Percentiles rank a stretch among this genome's conserved stretches.
These are phyloP conservation scores for Otus sunia DNA, from an alignment of 2,113 vertebrate species.

Conservation along the genomic window DNA sequence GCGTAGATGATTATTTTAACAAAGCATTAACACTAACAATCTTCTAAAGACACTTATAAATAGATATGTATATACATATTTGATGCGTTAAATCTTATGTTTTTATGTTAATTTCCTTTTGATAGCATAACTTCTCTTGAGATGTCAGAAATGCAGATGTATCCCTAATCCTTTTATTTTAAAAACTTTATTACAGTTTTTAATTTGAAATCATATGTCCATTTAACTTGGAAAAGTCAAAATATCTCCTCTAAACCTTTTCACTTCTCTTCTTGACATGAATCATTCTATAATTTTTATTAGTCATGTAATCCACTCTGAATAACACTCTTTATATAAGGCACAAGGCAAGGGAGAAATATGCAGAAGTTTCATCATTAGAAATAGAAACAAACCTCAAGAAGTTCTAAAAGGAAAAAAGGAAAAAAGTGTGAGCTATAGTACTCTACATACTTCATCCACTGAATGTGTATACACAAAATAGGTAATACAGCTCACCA, in stretches of 20 bases:
- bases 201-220: background rate
- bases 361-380: background rate
- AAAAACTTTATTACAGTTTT: background rate
- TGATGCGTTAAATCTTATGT: conserved; percentile 18
- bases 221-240: background rate
- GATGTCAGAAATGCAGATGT: conserved; percentile 20
- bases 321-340: background rate
- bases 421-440: background rate
- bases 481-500: background rate
- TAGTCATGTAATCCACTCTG: background rate
- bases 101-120: conserved; percentile 58
- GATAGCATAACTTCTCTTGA: conserved; percentile 22
- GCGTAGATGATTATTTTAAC: background rate
- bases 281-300: background rate
- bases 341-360: background rate
- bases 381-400: background rate
- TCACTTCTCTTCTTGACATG: background rate
- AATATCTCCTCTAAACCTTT: background rate
- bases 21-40: background rate
- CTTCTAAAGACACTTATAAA: background rate
- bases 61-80: background rate
- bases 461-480: no score
- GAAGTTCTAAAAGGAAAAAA: background rate
- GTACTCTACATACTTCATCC: background rate
- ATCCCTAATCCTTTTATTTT: conserved; percentile 14